phyloP scores from a whole-genome alignment of 2,113 vertebrate genomes.

The Limnothrissa miodon region DNA sequence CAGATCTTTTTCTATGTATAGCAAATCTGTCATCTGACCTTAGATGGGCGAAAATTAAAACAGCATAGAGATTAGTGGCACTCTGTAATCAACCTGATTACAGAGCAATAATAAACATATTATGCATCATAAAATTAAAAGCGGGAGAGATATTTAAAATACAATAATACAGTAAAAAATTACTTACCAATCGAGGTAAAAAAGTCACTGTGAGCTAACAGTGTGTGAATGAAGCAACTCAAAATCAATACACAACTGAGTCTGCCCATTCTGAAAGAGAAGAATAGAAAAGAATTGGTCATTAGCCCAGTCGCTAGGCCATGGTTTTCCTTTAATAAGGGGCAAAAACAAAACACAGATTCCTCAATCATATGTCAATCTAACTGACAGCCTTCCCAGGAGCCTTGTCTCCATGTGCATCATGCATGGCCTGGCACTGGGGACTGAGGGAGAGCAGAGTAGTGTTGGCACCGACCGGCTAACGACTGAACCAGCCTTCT shows the following conservation, averaged over 20 bases:
- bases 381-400: not conserved
- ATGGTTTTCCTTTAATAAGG: not conserved
- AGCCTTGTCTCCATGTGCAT: not conserved
- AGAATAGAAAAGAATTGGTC: not conserved
- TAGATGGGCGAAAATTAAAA: slow-evolving; percentile 22
- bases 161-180: not conserved
- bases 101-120: not conserved
- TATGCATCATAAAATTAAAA: not conserved
- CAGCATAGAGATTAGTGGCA: not conserved
- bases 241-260: slow-evolving; percentile 68
- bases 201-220: slow-evolving; percentile 83
- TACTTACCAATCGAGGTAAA: slow-evolving; percentile 93
- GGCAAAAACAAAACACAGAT: not conserved
- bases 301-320: not conserved
- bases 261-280: slow-evolving; percentile 62
- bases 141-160: not conserved
- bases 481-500: not conserved
- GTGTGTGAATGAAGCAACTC: slow-evolving; percentile 72
- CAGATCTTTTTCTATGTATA: slow-evolving; percentile 93
- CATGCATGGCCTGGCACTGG: not conserved
- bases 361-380: not conserved
- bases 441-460: not conserved
- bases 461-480: not conserved
- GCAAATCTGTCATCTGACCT: slow-evolving; percentile 98
- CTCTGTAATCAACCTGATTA: not conserved